phyloP scores from a whole-genome alignment of 2,797 vertebrate genomes.

The Notoglanidium macrostoma region DNA sequence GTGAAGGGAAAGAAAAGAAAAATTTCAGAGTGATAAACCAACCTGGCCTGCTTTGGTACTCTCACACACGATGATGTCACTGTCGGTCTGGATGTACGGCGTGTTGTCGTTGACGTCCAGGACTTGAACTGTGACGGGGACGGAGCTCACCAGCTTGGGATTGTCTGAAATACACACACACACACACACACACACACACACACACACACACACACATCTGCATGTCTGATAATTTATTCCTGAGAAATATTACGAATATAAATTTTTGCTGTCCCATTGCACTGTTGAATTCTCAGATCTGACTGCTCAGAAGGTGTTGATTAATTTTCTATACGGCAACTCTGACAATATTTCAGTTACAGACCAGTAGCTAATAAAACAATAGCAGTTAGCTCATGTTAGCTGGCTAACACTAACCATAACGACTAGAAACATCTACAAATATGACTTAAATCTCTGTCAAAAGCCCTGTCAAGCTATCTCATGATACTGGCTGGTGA shows the following conservation, averaged over 20 bases:
- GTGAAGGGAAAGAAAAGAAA: neutral
- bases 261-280: neutral
- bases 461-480: neutral
- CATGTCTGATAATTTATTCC: neutral
- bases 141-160: slow-evolving; percentile 80
- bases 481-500: neutral
- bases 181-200: slow-evolving; percentile 10
- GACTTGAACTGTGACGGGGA: slow-evolving; percentile 85
- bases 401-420: neutral
- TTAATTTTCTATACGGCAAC: neutral
- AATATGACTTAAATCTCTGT: neutral
- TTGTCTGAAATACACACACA: slow-evolving; percentile 76
- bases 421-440: neutral
- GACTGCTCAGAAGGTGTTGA: neutral
- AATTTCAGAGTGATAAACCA: slow-evolving; percentile 48
- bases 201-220: neutral
- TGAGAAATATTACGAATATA: no score
- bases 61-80: slow-evolving; percentile 85
- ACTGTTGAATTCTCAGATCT: neutral
- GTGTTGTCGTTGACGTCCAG: slow-evolving; percentile 91
- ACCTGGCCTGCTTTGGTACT: slow-evolving; percentile 87
- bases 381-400: no score
- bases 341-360: neutral
- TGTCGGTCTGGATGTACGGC: slow-evolving; percentile 79
- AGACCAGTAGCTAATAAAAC: neutral